Evolutionary conservation across 1,140 invertebrate genomes (phyloP), one percentile per base, ranked within the genome.

Genomic region (Drosophila nebulosa): DNA sequence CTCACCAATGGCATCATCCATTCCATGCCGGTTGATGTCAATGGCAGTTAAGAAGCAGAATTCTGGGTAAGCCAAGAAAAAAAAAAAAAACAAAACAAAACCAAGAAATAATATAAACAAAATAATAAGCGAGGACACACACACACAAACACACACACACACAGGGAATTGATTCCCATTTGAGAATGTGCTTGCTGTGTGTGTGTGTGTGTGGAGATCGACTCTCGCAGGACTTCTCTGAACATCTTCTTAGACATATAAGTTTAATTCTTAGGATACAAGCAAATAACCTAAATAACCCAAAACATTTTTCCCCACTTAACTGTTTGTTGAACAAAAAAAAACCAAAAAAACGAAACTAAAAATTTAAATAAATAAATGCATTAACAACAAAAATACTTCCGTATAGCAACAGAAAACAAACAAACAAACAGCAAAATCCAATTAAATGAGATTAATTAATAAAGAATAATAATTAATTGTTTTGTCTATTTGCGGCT

Each of bases 11-110:
- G 88, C 32, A 76, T 89, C 32, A 76, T 89, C 4, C 80, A 86
- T 35, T 30, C 69, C 51, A 22, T 76, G 42, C 59, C 63, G 4
- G 78, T 90, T 7, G 80, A 90, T 55, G 89, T 90, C 21, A 90
- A 90, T 61, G 89, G 89, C 53, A 90, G 89, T 90, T 90, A 90
- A 90, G 63, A 69, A 32, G 21, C 35, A 52, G 30, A n/a, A n/a
- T n/a, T n/a, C 30, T 39, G 58, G 52, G 58, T 59, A 77, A 63
- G 39, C 50, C 7, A 50, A 14, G 74, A 63, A 30, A 30, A 10
- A 46, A 14, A 14, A 77, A 63, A 30, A 30, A 10, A 46, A 14
- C 35, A 22, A 9, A n/a, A n/a, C n/a, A n/a, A 53, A 5, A 12
- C 4, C 12, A 61, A 26, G 0, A 10, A 22, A 5, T n/a, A 24